Evolutionary conservation across 2,888 invertebrate genomes (phyloP), one percentile per base, ranked within the genome.

Genomic region (Ischnura elegans): DNA sequence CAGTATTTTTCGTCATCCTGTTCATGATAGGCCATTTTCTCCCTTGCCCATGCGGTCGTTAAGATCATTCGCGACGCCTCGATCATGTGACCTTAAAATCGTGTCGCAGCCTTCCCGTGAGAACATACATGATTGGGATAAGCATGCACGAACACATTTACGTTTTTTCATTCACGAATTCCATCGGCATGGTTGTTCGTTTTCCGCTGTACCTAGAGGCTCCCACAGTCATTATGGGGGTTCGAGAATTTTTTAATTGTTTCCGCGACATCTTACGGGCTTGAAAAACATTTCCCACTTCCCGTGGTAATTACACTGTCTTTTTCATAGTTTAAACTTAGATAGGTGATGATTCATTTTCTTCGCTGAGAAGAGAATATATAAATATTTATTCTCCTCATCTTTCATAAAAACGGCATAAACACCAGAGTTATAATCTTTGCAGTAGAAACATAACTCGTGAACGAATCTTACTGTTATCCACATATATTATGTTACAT

Each of bases 131-230:
- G 86, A 8, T 86, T 43, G 85, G 85, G 85, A 85, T 85, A 85
- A 25, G 86, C 86, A 86, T 86, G 86, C 86, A 45, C 86, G 86
- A 86, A n/a, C n/a, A 86, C n/a, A n/a, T 86, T 76, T 45, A 6
- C 19, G n/a, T 86, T 86, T 86, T n/a, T 46, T 45, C 86, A 25
- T 86, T 46, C 43, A 10, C 46, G 2, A 86, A 25, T 86, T 86
- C 46, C 86, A 46, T 45, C 86, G 46, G 2, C 86, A 1, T 16
- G 8, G 29, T n/a, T 86, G 86, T 86, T 25, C 86, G 10, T 19
- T 21, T 43, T 86, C 29, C 86, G 86, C 86, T 86, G 45, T 46
- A 46, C 13, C 46, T 21, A 25, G 4, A 5, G 86, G 45, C 46
- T 86, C 86, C 86, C 86, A 86, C 86, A 46, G 86, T n/a, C 8